These are phyloP conservation scores for Lumbricus terrestris DNA, from an alignment of 2,888 invertebrate species.

Conservation along the genomic window DNA sequence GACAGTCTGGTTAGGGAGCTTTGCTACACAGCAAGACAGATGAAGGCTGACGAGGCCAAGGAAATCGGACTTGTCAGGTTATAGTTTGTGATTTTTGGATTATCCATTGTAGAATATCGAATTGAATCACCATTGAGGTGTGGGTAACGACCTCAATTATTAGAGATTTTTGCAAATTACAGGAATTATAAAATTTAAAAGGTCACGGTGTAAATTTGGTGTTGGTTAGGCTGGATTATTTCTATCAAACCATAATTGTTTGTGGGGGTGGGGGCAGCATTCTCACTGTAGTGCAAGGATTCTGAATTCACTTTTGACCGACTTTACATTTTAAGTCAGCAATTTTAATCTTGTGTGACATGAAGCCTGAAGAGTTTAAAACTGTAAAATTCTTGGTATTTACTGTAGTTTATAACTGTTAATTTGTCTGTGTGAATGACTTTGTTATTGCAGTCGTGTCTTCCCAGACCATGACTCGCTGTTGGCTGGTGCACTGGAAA, in stretches of 20 bases:
- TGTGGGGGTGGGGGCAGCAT: too few relatives aligned
- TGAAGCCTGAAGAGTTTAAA: neutral
- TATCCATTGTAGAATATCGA: neutral
- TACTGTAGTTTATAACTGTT: neutral
- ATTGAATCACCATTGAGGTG: neutral
- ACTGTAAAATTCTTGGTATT: neutral
- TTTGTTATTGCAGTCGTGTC: slow-evolving; percentile 60
- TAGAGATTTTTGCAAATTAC: neutral
- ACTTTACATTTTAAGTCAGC: neutral
- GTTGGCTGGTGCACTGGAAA: slow-evolving; percentile 70
- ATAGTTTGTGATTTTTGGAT: neutral
- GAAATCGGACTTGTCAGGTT: slow-evolving; percentile 78
- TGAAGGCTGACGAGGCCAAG: slow-evolving; percentile 78
- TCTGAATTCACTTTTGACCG: neutral
- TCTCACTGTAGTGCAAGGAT: neutral
- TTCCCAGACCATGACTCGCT: slow-evolving; percentile 68
- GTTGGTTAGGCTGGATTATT: neutral
- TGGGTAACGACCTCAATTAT: neutral
- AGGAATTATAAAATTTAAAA: neutral
- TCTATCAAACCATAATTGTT: neutral
- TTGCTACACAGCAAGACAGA: slow-evolving; percentile 80
- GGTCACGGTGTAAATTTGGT: neutral
- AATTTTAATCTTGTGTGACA: neutral
- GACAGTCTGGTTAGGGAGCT: slow-evolving; percentile 84
- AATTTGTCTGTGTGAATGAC: neutral